phyloP scores from a whole-genome alignment of 2,113 vertebrate species.

The Hemichromis elongatus region DNA sequence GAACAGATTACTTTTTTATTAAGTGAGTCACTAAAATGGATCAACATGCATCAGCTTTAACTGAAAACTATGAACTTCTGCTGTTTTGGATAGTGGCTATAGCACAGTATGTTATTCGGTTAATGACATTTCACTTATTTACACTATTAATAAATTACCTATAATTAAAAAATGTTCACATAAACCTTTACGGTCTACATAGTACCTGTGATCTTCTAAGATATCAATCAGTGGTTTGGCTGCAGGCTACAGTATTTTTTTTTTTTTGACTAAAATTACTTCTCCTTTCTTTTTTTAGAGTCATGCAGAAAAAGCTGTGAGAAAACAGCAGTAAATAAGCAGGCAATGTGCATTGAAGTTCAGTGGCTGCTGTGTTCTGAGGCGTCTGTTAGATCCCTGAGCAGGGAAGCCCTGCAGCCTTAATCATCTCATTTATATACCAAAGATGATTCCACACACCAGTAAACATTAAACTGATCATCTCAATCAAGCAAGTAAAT shows the following conservation, averaged over 20 bases:
- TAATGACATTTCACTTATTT: not conserved
- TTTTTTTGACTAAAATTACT: not conserved
- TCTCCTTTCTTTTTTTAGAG: conserved; percentile 49
- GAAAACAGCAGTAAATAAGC: conserved; percentile 66
- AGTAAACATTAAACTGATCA: conserved; percentile 32
- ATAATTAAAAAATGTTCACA: not conserved
- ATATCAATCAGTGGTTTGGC: not conserved
- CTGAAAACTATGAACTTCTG: not conserved
- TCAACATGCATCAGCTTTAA: not conserved
- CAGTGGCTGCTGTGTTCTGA: conserved; percentile 63
- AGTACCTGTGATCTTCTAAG: not conserved
- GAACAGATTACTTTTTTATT: not conserved
- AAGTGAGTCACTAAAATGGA: not conserved
- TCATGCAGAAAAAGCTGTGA: conserved; percentile 55
- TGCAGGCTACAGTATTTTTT: not conserved
- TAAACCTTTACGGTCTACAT: not conserved
- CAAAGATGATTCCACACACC: conserved; percentile 65
- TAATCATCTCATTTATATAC: conserved; percentile 73
- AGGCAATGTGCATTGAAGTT: conserved; percentile 61
- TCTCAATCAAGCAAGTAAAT: conserved; percentile 35
- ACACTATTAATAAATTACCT: not conserved
- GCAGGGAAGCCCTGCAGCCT: conserved; percentile 68
- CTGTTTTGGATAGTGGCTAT: not conserved
- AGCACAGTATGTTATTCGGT: not conserved
- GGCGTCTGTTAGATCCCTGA: conserved; percentile 69